Conservation (phyloP, 2,113 vertebrate species). For the Silurus glanis region DNA sequence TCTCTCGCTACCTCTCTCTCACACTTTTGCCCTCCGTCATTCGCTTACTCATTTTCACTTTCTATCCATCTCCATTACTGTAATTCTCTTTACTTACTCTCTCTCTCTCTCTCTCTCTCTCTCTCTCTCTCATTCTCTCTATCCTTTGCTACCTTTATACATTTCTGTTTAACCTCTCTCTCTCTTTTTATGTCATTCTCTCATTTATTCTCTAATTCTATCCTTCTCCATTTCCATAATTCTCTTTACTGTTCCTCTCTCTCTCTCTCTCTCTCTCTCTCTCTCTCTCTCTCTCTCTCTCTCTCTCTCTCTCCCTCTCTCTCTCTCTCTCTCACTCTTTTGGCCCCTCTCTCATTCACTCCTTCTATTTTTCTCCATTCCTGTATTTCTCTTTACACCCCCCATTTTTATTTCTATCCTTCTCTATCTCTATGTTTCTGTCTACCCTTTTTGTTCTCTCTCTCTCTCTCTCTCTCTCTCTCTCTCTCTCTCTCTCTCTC, state of each 20-base stretch:
- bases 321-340: not conserved
- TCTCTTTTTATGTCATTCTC: not conserved
- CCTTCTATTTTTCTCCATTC: too few species aligned
- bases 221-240: not conserved
- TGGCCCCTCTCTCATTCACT: not conserved
- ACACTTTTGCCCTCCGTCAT: not conserved
- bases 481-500: not conserved
- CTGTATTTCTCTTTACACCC: too few species aligned
- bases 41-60: not conserved
- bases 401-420: not conserved
- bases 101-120: not conserved
- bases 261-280: not conserved
- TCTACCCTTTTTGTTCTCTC: not conserved
- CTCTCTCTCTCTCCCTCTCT: not conserved
- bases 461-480: not conserved
- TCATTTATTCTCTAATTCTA: not conserved
- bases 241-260: not conserved
- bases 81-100: not conserved
- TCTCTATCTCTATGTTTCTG: too few species aligned
- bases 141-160: not conserved
- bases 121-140: not conserved
- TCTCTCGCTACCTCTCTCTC: not conserved
- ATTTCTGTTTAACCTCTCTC: not conserved
- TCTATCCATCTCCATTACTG: not conserved
- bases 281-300: not conserved